A percentile compares a stretch with the other conserved stretches of the same genome.
Conservation (phyloP, 64 coral and sea anemone species). For the Porites lutea region DNA sequence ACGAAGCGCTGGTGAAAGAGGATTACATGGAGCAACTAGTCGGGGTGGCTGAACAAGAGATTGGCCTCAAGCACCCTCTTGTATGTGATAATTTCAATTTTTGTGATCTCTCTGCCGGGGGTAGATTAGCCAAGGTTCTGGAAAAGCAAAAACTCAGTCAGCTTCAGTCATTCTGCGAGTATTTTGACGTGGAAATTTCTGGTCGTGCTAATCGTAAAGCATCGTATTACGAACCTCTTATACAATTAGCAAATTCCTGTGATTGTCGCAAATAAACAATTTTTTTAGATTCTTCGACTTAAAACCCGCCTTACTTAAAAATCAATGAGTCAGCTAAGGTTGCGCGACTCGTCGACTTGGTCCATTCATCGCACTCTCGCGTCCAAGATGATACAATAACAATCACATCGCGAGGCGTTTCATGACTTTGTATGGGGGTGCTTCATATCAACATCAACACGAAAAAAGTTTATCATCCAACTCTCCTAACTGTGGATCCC, state of each 20-base stretch:
- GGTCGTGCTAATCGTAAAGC: neutral
- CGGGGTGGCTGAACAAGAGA: neutral
- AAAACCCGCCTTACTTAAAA: no score
- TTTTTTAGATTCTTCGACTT: slow-evolving; percentile 29
- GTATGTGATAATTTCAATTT: neutral
- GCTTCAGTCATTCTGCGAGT: neutral
- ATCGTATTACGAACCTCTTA: slow-evolving; percentile 59
- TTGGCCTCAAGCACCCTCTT: neutral
- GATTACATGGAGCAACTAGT: neutral
- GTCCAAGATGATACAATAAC: slow-evolving; percentile 27
- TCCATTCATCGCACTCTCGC: slow-evolving; percentile 22
- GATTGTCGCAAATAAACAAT: slow-evolving; percentile 50
- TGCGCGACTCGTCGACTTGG: no score
- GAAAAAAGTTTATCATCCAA: slow-evolving; percentile 26
- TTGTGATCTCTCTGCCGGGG: neutral
- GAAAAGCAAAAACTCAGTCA: neutral
- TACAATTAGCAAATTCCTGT: slow-evolving; percentile 64
- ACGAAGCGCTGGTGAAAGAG: neutral
- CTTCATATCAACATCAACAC: slow-evolving; percentile 29
- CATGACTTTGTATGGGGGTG: neutral
- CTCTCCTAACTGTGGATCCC: slow-evolving; percentile 42
- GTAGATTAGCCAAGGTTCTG: neutral
- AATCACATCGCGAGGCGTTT: slow-evolving; percentile 32
- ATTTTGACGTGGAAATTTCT: neutral
- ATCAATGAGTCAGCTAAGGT: slow-evolving; percentile 20